Evolutionary conservation across 2,113 vertebrate species (phyloP), one percentile per base, ranked within the genome.

Genomic region (Calidris pygmaea): DNA sequence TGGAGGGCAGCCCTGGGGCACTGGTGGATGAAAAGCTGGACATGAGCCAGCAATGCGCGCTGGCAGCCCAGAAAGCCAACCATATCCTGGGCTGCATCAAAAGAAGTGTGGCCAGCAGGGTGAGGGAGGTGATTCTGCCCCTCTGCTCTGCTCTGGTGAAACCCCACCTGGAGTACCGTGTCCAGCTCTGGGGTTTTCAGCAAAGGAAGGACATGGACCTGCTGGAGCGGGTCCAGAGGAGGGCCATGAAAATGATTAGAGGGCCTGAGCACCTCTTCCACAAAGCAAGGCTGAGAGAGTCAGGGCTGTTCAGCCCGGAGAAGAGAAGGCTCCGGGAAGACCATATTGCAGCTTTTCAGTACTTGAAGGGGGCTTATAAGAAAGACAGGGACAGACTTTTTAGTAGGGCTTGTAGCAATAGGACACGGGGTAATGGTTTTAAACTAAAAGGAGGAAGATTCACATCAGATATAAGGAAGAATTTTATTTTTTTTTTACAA

Each of bases 41-140:
- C 26, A 27, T 4, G 7, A 59, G 20, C 17, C 0, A 1, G 3
- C 35, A 66, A 22, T 5, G 6, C 4, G 18, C 0, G 0, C n/a
- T 30, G 0, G 1, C 21, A 78, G 59, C 8, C 66, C 52, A 66
- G 32, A 37, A 43, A 2, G 21, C 14, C 41, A 85, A 52, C 13
- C 0, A 0, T 16, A 63, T 30, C 11, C 6, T 26, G n/a, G 7
- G 41, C 35, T 62, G 9, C 41, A 39, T 22, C 19, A 21, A 12
- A 37, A 73, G 21, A 4, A 48, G 8, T 0, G 0, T 7, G 12
- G 5, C 11, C 34, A 55, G 30, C 26, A 75, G 35, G 12, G 11
- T 1, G 0, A 65, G 2, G 14, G 26, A 50, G 10, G 11, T 6
- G 50, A 59, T 35, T 27, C 35, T 22, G 4, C 8, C 23, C 16